Conservation (phyloP, 1,140 invertebrate species). For the Drosophila dunni region DNA sequence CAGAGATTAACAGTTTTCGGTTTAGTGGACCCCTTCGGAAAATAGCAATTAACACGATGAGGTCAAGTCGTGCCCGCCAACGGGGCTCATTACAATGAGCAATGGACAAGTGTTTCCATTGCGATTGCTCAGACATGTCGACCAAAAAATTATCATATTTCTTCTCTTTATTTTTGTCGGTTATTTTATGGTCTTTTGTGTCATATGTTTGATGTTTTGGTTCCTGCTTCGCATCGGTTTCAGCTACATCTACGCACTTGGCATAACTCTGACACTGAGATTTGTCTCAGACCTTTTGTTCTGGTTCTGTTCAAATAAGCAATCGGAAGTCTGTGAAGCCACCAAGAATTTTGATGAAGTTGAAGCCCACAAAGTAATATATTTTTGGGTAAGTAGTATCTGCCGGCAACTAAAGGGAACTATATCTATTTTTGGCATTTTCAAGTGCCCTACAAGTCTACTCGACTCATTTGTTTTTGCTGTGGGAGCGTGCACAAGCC, state of each 20-base stretch:
- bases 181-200: slow-evolving; percentile 21
- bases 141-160: slow-evolving; percentile 53
- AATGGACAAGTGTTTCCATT: slow-evolving; percentile 42
- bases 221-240: slow-evolving; percentile 52
- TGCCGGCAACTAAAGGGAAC: slow-evolving; percentile 29
- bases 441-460: slow-evolving; percentile 52
- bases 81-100: slow-evolving; percentile 55
- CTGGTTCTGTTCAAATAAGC: slow-evolving; percentile 19
- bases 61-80: slow-evolving; percentile 61
- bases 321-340: slow-evolving; percentile 48
- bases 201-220: slow-evolving; percentile 47
- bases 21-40: slow-evolving; percentile 32
- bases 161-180: not conserved
- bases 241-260: slow-evolving; percentile 36
- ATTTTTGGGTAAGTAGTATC: not conserved
- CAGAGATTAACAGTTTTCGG: slow-evolving; percentile 53
- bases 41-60: slow-evolving; percentile 64
- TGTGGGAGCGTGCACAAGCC: slow-evolving; percentile 14
- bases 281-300: slow-evolving; percentile 44
- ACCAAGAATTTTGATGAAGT: slow-evolving; percentile 41
- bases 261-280: slow-evolving; percentile 34
- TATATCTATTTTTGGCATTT: slow-evolving; percentile 56
- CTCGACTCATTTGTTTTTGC: slow-evolving; percentile 18
- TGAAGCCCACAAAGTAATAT: slow-evolving; percentile 22
- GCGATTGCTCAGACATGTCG: slow-evolving; percentile 21